Base-by-base conservation (phyloP, 1,140 invertebrate species). In the Anadara kagoshimensis region DNA sequence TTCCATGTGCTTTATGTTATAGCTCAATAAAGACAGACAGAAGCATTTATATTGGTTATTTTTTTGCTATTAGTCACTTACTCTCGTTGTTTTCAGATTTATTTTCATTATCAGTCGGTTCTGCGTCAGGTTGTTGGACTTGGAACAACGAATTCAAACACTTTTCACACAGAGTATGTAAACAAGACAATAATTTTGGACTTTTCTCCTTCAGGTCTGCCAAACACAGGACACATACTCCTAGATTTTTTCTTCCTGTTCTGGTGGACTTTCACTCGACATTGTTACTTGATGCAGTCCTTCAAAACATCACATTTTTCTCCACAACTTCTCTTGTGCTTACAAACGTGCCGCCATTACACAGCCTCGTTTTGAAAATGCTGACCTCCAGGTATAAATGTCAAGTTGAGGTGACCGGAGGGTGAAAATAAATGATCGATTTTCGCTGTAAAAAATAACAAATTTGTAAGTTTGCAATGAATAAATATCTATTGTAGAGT, bases 121-220 rank as follows among this genome's bases (percentile, higher is more conserved):
- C 73, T 87, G 85, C 24, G 18, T 47, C 44, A 41, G 64, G 64
- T 70, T 70, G 65, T 53, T 77, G 51, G 56, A 75, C 66, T 47
- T 88, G 91, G n/a, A 94, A 88, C 87, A 94, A 94, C 57, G 92
- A 91, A 74, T 91, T 92, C 69, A 96, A 89, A 89, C 95, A 97
- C 67, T 91, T 90, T 43, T 92, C 91, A 86, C 95, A 97, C 54
- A 93, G 93, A 44, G 95, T 94, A 87, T 97, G 95, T 64, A 97
- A 91, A 87, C 95, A 97, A 85, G 95, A 94, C 68, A 97, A 89
- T 36, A 96, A 90, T 88, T 95, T 95, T 0, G 95, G 94, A 51
- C 92, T 90, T 82, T 88, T 91, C 29, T 90, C 83, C 18, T 90
- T 89, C 47, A 94, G 90, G 29, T 89, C 86, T 83, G 93, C 92